Percentiles rank a stretch among this genome's conserved stretches.
phyloP scores from a whole-genome alignment of 2,888 invertebrate genomes.

The Sceliomorpha sp. region DNA sequence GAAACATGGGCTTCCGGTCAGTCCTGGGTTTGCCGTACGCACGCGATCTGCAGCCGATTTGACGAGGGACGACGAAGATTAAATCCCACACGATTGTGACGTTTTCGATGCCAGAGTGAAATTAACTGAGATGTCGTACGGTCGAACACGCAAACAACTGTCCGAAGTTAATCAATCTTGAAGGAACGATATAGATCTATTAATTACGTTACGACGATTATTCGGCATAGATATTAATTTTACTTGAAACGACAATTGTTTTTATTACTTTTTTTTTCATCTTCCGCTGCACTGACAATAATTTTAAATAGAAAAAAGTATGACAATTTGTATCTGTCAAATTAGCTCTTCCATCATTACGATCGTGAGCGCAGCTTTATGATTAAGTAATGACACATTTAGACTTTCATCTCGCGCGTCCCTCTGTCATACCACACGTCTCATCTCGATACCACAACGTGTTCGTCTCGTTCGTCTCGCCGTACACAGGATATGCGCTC shows the following conservation, averaged over 20 bases:
- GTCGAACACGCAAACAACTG: slow-evolving; percentile 27
- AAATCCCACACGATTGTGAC: slow-evolving; percentile 15
- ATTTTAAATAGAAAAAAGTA: too few species aligned
- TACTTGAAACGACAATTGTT: too few species aligned
- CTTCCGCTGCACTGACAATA: too few species aligned
- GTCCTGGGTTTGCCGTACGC: slow-evolving; percentile 66
- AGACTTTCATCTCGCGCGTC: too few species aligned
- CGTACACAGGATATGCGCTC: slow-evolving; percentile 40
- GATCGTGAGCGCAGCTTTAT: too few species aligned
- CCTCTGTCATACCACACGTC: slow-evolving; percentile 58
- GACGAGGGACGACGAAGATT: slow-evolving; percentile 38
- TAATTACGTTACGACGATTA: too few species aligned
- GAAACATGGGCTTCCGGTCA: slow-evolving; percentile 68
- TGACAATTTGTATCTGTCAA: too few species aligned
- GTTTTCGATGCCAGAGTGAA: slow-evolving; percentile 15
- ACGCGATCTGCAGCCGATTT: slow-evolving; percentile 62
- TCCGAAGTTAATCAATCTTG: slow-evolving; percentile 1
- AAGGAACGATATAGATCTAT: too few species aligned
- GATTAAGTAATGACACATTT: slow-evolving; percentile 80
- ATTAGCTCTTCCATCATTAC: too few species aligned
- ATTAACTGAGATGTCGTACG: slow-evolving; percentile 42
- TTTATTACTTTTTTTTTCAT: too few species aligned
- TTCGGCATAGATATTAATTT: too few species aligned
- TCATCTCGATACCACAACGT: slow-evolving; percentile 59
- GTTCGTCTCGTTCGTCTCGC: slow-evolving; percentile 35